These are phyloP conservation scores for Lepidurus apus DNA, from an alignment of 1,140 invertebrate species.

Conservation along the genomic window DNA sequence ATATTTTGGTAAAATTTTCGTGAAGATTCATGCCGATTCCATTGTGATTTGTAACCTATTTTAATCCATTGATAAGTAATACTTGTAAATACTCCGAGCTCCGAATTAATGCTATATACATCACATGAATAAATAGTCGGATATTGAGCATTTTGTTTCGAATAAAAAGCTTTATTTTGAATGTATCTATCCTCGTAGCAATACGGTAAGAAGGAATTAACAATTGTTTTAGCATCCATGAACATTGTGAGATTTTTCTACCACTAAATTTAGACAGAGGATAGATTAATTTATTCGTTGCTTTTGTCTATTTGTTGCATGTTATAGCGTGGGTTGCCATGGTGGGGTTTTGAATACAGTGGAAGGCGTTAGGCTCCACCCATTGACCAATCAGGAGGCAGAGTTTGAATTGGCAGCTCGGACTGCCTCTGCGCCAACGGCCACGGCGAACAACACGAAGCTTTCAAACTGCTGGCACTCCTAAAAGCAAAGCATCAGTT, in stretches of 20 bases:
- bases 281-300: not conserved
- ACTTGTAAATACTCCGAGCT: not conserved
- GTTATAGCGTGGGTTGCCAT: not conserved
- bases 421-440: not conserved
- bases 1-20: too few relatives aligned
- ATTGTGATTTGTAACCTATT: too few relatives aligned
- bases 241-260: not conserved
- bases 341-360: not conserved
- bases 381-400: not conserved
- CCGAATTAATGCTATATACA: too few relatives aligned
- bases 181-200: not conserved
- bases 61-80: too few relatives aligned
- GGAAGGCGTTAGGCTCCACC: not conserved
- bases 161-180: not conserved
- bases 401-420: not conserved
- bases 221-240: not conserved
- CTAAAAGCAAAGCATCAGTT: not conserved
- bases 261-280: not conserved
- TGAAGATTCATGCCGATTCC: too few relatives aligned
- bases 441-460: not conserved
- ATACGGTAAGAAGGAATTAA: not conserved
- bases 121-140: too few relatives aligned
- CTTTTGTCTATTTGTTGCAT: not conserved
- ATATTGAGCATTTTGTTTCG: too few relatives aligned
- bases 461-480: constrained; percentile 12